phyloP scores from a whole-genome alignment of 37 sponge, comb jelly and placozoan species.

The Amphimedon queenslandica region DNA sequence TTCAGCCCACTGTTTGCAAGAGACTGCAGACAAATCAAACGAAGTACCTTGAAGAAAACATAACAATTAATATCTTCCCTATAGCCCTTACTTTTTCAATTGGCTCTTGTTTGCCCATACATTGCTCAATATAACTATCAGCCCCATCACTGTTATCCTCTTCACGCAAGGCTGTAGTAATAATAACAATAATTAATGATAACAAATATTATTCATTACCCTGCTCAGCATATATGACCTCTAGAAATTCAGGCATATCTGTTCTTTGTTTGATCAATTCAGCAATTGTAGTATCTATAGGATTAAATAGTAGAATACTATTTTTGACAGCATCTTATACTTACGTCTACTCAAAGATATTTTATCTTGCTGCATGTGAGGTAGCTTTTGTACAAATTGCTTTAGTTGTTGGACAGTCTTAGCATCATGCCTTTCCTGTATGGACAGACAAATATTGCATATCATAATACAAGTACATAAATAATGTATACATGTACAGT shows the following conservation, averaged over 20 bases:
- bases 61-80: too few relatives aligned
- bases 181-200: not conserved
- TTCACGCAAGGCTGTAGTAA: slow-evolving; percentile 25
- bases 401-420: slow-evolving; percentile 89
- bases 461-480: not conserved
- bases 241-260: slow-evolving; percentile 55
- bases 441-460: not conserved
- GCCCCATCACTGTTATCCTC: slow-evolving; percentile 37
- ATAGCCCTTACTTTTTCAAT: too few relatives aligned
- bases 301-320: too few relatives aligned
- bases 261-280: slow-evolving; percentile 75
- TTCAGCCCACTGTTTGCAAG: slow-evolving; percentile 85
- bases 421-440: slow-evolving; percentile 59
- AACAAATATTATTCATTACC: slow-evolving; percentile 26
- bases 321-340: too few relatives aligned
- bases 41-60: slow-evolving; percentile 55
- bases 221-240: slow-evolving; percentile 72
- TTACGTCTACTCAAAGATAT: slow-evolving; percentile 78
- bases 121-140: slow-evolving; percentile 34
- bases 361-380: slow-evolving; percentile 85
- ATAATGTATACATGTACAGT: too few relatives aligned
- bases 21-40: slow-evolving; percentile 92
- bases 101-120: slow-evolving; percentile 13
- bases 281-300: slow-evolving; percentile 80
- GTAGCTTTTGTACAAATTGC: slow-evolving; percentile 91